Conservation (phyloP, 1,140 invertebrate genomes). For the Nautilus pompilius region DNA sequence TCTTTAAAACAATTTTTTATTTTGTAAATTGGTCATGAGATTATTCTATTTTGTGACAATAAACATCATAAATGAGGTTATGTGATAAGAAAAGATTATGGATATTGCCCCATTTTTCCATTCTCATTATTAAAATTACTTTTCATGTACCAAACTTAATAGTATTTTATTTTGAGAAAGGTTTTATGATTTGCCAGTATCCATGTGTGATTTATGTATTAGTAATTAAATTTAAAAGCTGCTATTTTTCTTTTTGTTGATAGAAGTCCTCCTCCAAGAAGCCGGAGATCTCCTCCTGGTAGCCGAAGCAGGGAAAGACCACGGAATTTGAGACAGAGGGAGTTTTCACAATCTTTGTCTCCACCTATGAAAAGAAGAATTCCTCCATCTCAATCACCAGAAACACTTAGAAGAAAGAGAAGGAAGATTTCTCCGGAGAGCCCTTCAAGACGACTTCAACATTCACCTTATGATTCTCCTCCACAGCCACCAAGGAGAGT, state of each 20-base stretch:
- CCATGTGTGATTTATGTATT: too few relatives aligned
- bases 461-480: background rate
- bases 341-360: background rate
- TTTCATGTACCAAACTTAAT: too few relatives aligned
- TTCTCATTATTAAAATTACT: too few relatives aligned
- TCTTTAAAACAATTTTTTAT: too few relatives aligned
- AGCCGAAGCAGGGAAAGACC: background rate
- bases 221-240: too few relatives aligned
- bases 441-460: background rate
- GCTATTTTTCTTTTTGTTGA: background rate
- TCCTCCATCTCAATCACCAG: slow-evolving; percentile 1
- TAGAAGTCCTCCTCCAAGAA: background rate
- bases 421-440: background rate
- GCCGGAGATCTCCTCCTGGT: background rate
- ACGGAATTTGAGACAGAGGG: background rate
- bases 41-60: too few relatives aligned
- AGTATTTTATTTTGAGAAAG: too few relatives aligned
- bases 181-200: too few relatives aligned
- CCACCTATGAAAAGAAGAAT: background rate
- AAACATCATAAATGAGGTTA: too few relatives aligned
- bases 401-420: background rate
- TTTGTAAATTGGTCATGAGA: too few relatives aligned
- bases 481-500: background rate
- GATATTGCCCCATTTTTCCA: too few relatives aligned
- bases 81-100: too few relatives aligned